Conservation (phyloP, 2,888 invertebrate genomes). For the Zeuzera pyrina region DNA sequence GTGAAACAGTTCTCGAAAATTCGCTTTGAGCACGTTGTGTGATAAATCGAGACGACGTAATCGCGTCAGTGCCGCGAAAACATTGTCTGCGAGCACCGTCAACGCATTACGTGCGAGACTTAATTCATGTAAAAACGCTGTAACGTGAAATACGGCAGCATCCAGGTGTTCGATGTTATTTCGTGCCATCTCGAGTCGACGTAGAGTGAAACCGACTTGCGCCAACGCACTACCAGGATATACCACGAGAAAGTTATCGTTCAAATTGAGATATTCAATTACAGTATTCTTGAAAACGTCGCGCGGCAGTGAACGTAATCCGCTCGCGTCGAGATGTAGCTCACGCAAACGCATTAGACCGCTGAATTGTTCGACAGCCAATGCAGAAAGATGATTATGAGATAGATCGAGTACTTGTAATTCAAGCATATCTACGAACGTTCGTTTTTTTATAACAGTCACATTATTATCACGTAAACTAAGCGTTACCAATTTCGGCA, state of each 20-base stretch:
- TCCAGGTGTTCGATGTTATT: conserved; percentile 88
- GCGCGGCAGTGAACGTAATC: conserved; percentile 78
- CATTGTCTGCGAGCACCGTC: conserved; percentile 85
- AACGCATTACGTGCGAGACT: conserved; percentile 82
- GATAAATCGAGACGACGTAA: conserved; percentile 82
- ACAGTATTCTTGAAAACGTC: conserved; percentile 83
- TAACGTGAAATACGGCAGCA: conserved; percentile 79
- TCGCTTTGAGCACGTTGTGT: conserved; percentile 81
- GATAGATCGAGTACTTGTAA: conserved; percentile 40
- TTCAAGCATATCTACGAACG: conserved; percentile 69
- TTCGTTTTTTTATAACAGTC: conserved; percentile 72
- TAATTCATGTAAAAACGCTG: conserved; percentile 80
- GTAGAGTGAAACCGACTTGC: conserved; percentile 81
- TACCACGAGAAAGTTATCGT: conserved; percentile 78
- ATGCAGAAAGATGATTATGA: conserved; percentile 28
- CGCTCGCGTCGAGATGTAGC: conserved; percentile 77
- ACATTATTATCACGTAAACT: conserved; percentile 79
- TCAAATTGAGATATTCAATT: conserved; percentile 82
- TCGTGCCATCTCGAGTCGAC: conserved; percentile 79
- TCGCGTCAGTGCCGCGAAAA: conserved; percentile 81
- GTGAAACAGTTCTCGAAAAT: conserved; percentile 85
- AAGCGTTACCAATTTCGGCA: conserved; percentile 43
- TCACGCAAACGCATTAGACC: conserved; percentile 78
- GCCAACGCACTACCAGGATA: conserved; percentile 82
- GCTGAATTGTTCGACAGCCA: conserved; percentile 39